Evolutionary conservation across 2,797 vertebrate genomes (phyloP), one percentile per base, ranked within the genome.

Genomic region (Crypturellus tataupa): DNA sequence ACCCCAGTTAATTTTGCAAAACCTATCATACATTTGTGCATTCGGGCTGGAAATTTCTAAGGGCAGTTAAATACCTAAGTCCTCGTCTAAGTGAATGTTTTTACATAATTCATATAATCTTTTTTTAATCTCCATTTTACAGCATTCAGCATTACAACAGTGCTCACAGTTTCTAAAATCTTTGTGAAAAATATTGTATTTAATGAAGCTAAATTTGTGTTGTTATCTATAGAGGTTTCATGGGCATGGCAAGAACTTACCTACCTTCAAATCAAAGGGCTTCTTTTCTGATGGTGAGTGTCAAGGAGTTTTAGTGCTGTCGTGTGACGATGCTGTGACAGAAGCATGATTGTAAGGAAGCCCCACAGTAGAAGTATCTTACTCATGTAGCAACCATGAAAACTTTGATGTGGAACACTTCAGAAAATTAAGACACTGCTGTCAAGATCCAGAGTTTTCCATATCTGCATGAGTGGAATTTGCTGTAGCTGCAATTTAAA

Each of bases 11-110:
- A 64, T 80, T 80, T 25, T 85, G 53, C n/a, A 24, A 84, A 62
- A 49, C 33, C 10, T 47, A 44, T 49, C 10, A 24, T 60, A 20
- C 5, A 10, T 4, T 76, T 70, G 6, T 60, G 16, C 10, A 31
- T 83, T 64, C 68, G 46, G 8, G 20, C 55, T 79, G 80, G 29
- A 72, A 83, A 62, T 83, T 82, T 87, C 33, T 24, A 23, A 63
- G 18, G 7, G 53, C 35, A 85, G 25, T 12, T 31, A 63, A 39
- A 8, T 19, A 42, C 18, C 20, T 49, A 24, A 35, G 4, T 49
- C 55, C 4, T 9, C 31, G 8, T 46, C 24, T 63, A 12, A 19
- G 2, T 64, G 63, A 86, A 7, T 4, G 18, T 70, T 72, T 89
- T 76, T 73, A 42, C 72, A 60, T 47, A 63, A 59, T 51, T 92